These are phyloP conservation scores for Tenrec ecaudatus DNA, from an alignment of 2,113 vertebrate species.

Conservation along the genomic window DNA sequence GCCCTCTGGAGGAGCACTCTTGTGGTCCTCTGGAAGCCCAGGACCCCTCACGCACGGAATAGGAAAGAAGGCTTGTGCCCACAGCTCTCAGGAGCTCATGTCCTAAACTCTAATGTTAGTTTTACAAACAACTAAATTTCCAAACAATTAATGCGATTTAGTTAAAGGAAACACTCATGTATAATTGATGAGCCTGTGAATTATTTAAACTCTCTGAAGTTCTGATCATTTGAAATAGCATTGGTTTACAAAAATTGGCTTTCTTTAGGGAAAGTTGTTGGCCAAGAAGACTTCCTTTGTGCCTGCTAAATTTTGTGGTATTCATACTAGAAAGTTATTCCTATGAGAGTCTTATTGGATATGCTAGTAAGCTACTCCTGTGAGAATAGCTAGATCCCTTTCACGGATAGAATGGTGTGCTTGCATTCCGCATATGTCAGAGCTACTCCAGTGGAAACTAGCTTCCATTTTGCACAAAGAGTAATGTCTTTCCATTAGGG, in stretches of 20 bases:
- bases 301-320: neutral
- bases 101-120: constrained; percentile 64
- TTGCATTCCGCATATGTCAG: neutral
- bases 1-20: neutral
- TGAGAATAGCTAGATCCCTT: neutral
- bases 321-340: neutral
- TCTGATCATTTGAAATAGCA: constrained; percentile 38
- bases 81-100: neutral
- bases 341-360: neutral
- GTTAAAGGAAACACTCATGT: constrained; percentile 62
- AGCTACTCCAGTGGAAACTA: neutral
- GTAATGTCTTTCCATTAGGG: constrained; percentile 9
- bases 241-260: constrained; percentile 1
- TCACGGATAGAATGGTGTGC: neutral
- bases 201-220: constrained; percentile 69
- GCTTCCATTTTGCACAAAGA: constrained; percentile 10
- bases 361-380: neutral
- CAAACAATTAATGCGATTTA: constrained; percentile 71
- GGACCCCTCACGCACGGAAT: neutral
- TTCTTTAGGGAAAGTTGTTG: neutral
- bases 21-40: neutral
- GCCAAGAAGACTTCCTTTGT: neutral
- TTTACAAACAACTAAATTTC: constrained; percentile 73
- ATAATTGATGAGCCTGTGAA: constrained; percentile 65
- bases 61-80: neutral